These are phyloP conservation scores for Petrocephalus microphthalmus DNA, from an alignment of 2,113 vertebrate genomes.

Conservation along the genomic window DNA sequence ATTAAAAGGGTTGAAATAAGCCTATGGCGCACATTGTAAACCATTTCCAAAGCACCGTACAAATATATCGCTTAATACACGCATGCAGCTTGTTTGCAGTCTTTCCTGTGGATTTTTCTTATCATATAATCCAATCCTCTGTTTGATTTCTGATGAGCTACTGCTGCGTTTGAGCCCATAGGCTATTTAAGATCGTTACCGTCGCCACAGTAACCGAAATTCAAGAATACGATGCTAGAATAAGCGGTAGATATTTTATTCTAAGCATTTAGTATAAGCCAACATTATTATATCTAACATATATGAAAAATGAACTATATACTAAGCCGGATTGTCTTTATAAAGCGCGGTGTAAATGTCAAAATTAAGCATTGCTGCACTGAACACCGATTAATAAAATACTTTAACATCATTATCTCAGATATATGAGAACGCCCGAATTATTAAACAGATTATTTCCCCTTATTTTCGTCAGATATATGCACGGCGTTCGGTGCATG, in stretches of 20 bases:
- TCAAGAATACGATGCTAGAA: neutral
- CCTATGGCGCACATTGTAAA: neutral
- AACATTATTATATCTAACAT: neutral
- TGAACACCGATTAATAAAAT: neutral
- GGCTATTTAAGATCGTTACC: neutral
- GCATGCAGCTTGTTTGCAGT: neutral
- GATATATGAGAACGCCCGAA: neutral
- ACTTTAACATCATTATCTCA: neutral
- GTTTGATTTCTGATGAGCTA: neutral
- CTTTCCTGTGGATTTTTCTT: neutral
- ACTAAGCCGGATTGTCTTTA: neutral
- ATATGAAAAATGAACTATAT: neutral
- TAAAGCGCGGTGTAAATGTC: neutral
- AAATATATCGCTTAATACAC: neutral
- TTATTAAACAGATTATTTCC: neutral
- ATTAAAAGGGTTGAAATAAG: neutral
- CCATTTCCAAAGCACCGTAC: neutral
- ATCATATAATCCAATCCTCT: neutral
- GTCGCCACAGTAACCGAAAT: slow-evolving; percentile 19
- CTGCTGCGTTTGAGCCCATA: neutral
- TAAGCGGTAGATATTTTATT: neutral
- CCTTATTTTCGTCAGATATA: neutral
- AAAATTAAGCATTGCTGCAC: neutral
- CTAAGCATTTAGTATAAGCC: neutral
- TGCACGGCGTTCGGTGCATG: neutral